phyloP scores from a whole-genome alignment of 1,140 invertebrate species.

The Bombus haemorrhoidalis region DNA sequence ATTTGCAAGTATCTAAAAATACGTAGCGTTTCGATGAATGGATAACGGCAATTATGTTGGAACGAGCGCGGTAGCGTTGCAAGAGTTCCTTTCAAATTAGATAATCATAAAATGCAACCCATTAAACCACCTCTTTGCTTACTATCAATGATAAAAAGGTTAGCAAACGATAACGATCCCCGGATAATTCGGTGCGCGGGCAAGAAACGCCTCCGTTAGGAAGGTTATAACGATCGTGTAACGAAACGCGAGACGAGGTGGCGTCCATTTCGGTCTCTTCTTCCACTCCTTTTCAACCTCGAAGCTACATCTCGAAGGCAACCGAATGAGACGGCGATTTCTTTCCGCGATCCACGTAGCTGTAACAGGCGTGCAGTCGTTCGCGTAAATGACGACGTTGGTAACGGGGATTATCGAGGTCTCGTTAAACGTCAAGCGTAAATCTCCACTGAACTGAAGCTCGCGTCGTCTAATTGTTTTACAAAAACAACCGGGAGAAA shows the following conservation, averaged over 20 bases:
- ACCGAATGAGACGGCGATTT: conserved; percentile 68
- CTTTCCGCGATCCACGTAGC: conserved; percentile 40
- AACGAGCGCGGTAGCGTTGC: too few relatives aligned
- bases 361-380: conserved; percentile 65
- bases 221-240: conserved; percentile 50
- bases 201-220: conserved; percentile 54
- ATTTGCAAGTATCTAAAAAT: background rate
- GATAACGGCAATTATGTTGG: background rate
- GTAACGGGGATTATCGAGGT: conserved; percentile 39
- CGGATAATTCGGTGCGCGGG: conserved; percentile 53
- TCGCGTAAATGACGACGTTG: conserved; percentile 55
- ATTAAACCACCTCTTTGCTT: too few relatives aligned
- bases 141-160: background rate
- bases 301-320: conserved; percentile 50
- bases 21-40: background rate
- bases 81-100: background rate
- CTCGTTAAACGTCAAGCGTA: conserved; percentile 47
- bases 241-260: conserved; percentile 52
- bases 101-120: background rate
- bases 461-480: conserved; percentile 1
- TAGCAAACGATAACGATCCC: conserved; percentile 57
- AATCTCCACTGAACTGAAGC: background rate
- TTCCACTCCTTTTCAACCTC: background rate
- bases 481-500: background rate
- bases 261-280: background rate